These are phyloP conservation scores for Synanthedon andrenaeformis DNA, from an alignment of 2,888 invertebrate species.

Conservation along the genomic window DNA sequence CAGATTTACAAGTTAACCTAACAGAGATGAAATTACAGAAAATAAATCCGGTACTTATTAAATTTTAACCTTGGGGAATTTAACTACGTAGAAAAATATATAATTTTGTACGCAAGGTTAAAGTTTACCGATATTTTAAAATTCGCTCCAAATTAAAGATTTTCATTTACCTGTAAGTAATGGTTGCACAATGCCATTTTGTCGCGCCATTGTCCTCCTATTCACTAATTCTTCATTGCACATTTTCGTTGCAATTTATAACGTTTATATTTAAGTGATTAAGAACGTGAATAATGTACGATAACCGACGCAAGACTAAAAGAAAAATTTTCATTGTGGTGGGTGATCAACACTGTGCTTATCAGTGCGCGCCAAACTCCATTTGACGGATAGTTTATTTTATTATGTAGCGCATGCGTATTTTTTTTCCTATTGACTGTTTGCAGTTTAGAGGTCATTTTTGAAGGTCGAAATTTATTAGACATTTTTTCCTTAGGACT, in stretches of 20 bases:
- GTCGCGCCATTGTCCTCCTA: slow-evolving; percentile 65
- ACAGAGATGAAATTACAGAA: no score
- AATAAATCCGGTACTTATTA: no score
- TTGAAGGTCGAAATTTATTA: slow-evolving; percentile 32
- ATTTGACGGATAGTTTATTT: slow-evolving; percentile 39
- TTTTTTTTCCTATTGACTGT: slow-evolving; percentile 35
- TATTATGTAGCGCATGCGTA: slow-evolving; percentile 57
- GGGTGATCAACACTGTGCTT: slow-evolving; percentile 37
- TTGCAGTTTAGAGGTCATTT: slow-evolving; percentile 32
- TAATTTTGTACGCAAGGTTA: no score
- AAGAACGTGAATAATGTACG: slow-evolving; percentile 38
- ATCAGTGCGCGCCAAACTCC: slow-evolving; percentile 60
- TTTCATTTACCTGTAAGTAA: slow-evolving; percentile 82
- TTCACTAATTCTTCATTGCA: slow-evolving; percentile 38
- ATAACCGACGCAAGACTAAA: slow-evolving; percentile 51
- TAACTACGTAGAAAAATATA: no score
- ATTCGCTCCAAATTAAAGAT: slow-evolving; percentile 31
- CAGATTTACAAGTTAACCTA: no score
- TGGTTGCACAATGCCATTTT: slow-evolving; percentile 90
- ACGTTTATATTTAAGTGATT: slow-evolving; percentile 8
- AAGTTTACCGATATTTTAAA: slow-evolving; percentile 17
- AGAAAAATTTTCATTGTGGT: slow-evolving; percentile 58
- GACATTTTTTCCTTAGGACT: background rate
- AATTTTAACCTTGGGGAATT: no score
- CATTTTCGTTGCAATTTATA: slow-evolving; percentile 36